These are phyloP conservation scores for Phalacrocorax pelagicus DNA, from an alignment of 2,113 vertebrate genomes.

Conservation along the genomic window DNA sequence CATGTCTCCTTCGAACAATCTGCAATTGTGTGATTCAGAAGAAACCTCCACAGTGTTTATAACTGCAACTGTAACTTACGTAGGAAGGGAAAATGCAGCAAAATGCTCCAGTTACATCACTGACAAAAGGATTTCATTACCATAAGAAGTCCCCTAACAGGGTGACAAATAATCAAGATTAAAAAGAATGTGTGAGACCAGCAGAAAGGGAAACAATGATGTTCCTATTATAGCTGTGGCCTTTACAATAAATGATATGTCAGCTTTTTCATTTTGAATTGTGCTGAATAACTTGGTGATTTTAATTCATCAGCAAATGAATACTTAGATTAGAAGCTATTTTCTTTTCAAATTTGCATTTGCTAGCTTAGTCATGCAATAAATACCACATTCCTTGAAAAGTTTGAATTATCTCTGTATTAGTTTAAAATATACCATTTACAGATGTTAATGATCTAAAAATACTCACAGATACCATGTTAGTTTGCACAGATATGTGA, in stretches of 20 bases:
- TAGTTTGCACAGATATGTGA: not conserved
- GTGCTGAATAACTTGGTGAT: constrained; percentile 64
- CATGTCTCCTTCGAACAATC: constrained; percentile 55
- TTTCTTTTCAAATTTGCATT: constrained; percentile 43
- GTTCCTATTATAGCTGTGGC: constrained; percentile 58
- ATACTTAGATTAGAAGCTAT: constrained; percentile 61
- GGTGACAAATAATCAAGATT: constrained; percentile 62
- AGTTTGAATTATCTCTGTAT: not conserved
- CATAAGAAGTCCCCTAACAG: constrained; percentile 53
- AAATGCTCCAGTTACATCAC: constrained; percentile 35
- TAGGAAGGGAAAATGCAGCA: constrained; percentile 51
- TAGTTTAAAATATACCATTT: not conserved
- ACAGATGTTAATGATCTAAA: not conserved
- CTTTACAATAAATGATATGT: constrained; percentile 64
- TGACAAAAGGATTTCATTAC: constrained; percentile 62
- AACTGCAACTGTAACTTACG: constrained; percentile 36
- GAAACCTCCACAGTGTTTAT: constrained; percentile 50
- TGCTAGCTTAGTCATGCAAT: constrained; percentile 29
- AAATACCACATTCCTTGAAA: constrained; percentile 22
- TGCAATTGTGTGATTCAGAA: constrained; percentile 62
- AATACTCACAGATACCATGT: not conserved
- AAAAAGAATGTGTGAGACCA: constrained; percentile 68
- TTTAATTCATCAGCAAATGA: constrained; percentile 63
- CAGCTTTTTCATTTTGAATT: constrained; percentile 64
- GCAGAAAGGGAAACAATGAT: constrained; percentile 64